Base-by-base conservation (phyloP, 2,888 invertebrate genomes). In the Cataglyphis rosenhaueri region DNA sequence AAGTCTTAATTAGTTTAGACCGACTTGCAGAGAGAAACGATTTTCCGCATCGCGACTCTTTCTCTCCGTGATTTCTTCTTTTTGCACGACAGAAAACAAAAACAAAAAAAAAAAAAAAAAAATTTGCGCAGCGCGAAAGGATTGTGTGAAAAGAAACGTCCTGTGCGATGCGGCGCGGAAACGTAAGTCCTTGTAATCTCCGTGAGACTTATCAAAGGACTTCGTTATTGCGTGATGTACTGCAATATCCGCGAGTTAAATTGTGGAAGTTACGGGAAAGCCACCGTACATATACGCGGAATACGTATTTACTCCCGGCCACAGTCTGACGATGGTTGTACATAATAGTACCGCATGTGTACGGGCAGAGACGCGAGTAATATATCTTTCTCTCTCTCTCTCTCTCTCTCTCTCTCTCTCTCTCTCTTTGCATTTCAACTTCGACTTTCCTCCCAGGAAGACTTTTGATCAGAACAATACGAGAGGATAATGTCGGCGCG, bases 391-490 rank as follows among this genome's bases (percentile, higher is more conserved):
- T 35, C 61, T 25, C 25, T 61, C 8, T 61, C 61, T 35, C 61
- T 25, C 44, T 35, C 61, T 25, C 25, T 61, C 8, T 61, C 61
- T 35, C 61, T 25, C 12, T n/a, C 32, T 21, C 44, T 44, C 41
- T 44, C 41, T 82, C 71, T 55, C 79, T 81, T 78, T 57, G 81
- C 70, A 74, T 85, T 84, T 86, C 76, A 85, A 84, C 82, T 78
- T 85, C 44, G 78, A 76, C 81, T 84, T 68, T 59, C 29, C 9
- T 32, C 5, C 38, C 5, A 32, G 48, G 73, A 84, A 83, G 76
- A 62, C 71, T 76, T 79, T 68, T 75, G 82, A 74, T 82, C 44
- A 64, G 57, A 83, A 71, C 70, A 79, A 70, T 64, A 70, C 73
- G 61, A 12, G 57, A 41, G 65, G 65, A 87, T 87, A 83, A 87